Evolutionary conservation across 2,113 vertebrate genomes (phyloP), one percentile per base, ranked within the genome.

Genomic region (Varanus salvator): DNA sequence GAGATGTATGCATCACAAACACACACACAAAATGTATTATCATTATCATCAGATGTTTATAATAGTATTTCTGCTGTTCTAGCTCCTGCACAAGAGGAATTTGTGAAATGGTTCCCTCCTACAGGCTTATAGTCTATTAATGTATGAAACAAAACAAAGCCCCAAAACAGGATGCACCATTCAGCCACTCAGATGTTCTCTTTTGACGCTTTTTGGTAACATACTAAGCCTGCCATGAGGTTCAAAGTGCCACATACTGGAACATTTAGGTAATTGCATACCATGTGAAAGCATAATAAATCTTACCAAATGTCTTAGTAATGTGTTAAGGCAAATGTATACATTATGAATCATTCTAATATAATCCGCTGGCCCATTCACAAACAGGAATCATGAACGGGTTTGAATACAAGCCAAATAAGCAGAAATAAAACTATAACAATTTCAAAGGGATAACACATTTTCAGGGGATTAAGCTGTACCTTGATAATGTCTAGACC

Each of bases 401-500:
- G 34, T 71, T 76, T 71, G 89, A 92, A 34, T 88, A 86, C 12
- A 64, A 31, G 86, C 84, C 6, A 60, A 93, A 88, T 72, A 27
- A 89, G 2, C 21, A 52, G 90, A 87, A 3, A 0, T 0, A 89
- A 69, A n/a, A 86, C 25, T 14, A 72, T 74, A 29, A 19, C 31
- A 23, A 85, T 38, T 68, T 29, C 50, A 89, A 76, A 89, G 75
- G 90, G 27, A 80, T 9, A 92, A 0, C 8, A 90, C 88, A 72
- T 19, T 89, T 93, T 60, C 38, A 90, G 91, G 81, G 66, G 90
- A 82, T 92, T 87, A 89, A 68, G 21, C n/a, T 57, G 86, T 96
- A 99, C 99, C 99, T 99, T 99, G 95, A 99, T 99, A 95, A 99
- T 99, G 89, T 99, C 99, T 93, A 99, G 97, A 11, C 99, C 99